A percentile compares a stretch with the other conserved stretches of the same genome.
Conservation (phyloP, 2,113 vertebrate species). For the Microcebus tavaratra region DNA sequence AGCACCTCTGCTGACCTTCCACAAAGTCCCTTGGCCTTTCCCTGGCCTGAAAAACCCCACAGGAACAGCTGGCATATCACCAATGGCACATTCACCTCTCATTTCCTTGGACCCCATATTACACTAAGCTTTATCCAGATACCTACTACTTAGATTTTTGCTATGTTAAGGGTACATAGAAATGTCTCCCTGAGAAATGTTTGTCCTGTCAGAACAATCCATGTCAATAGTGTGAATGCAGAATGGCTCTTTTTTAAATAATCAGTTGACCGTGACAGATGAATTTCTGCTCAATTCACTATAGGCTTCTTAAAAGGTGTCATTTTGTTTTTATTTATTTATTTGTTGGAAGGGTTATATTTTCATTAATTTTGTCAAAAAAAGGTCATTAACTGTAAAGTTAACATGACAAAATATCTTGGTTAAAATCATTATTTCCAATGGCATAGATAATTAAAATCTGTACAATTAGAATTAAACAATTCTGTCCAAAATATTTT, state of each 20-base stretch:
- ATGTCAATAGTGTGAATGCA: neutral
- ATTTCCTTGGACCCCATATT: neutral
- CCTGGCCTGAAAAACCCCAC: neutral
- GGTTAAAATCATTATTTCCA: slow-evolving; percentile 68
- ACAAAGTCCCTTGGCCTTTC: neutral
- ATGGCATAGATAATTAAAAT: slow-evolving; percentile 82
- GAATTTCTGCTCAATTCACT: neutral
- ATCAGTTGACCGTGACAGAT: neutral
- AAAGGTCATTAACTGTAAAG: slow-evolving; percentile 68
- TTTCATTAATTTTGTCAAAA: slow-evolving; percentile 49
- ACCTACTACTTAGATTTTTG: neutral
- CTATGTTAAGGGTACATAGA: neutral
- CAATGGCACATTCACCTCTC: neutral
- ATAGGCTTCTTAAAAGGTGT: neutral
- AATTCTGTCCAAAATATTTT: slow-evolving; percentile 80
- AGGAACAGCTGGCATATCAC: neutral
- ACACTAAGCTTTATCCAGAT: neutral
- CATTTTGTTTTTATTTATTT: slow-evolving; percentile 30
- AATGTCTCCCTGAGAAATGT: slow-evolving; percentile 31
- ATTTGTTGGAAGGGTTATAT: neutral
- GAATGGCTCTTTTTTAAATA: neutral
- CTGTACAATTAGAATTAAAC: slow-evolving; percentile 83
- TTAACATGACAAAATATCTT: slow-evolving; percentile 69
- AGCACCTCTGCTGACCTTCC: slow-evolving; percentile 3
- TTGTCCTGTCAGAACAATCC: neutral